These are phyloP conservation scores for Plotosus lineatus DNA, from an alignment of 2,113 vertebrate genomes.

Conservation along the genomic window DNA sequence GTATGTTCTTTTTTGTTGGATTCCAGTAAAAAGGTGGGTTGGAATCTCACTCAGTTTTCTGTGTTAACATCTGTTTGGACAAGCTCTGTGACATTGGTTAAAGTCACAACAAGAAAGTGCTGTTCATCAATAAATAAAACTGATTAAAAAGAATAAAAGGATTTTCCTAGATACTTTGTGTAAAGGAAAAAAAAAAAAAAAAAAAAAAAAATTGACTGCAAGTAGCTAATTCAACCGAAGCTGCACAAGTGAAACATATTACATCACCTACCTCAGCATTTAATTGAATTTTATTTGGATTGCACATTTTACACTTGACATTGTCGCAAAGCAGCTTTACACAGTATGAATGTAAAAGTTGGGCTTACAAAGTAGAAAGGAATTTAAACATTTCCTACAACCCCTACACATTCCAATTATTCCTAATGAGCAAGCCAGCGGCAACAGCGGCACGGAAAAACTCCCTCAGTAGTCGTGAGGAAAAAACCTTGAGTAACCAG, in stretches of 20 bases:
- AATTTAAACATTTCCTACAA: no score
- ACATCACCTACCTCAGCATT: background rate
- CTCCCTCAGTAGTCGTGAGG: no score
- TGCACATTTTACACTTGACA: no score
- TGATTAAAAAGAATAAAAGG: background rate
- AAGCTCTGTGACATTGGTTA: slow-evolving; percentile 20
- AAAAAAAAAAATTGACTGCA: background rate
- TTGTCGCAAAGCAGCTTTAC: no score
- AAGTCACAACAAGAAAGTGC: background rate
- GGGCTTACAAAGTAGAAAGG: no score
- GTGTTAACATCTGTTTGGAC: background rate
- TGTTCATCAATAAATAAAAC: background rate
- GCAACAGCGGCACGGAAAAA: no score
- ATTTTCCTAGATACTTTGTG: background rate
- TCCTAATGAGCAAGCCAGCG: no score
- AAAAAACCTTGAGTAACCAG: no score
- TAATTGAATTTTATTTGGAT: no score
- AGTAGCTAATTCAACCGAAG: background rate
- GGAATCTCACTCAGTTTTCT: background rate
- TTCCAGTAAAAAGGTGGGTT: background rate
- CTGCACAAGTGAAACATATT: background rate
- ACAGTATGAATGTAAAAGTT: no score
- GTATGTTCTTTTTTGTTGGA: background rate
- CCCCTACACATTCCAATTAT: no score
- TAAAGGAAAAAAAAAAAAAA: background rate